These are phyloP conservation scores for Mimumesa dahlbomi DNA, from an alignment of 2,888 invertebrate genomes.

Conservation along the genomic window DNA sequence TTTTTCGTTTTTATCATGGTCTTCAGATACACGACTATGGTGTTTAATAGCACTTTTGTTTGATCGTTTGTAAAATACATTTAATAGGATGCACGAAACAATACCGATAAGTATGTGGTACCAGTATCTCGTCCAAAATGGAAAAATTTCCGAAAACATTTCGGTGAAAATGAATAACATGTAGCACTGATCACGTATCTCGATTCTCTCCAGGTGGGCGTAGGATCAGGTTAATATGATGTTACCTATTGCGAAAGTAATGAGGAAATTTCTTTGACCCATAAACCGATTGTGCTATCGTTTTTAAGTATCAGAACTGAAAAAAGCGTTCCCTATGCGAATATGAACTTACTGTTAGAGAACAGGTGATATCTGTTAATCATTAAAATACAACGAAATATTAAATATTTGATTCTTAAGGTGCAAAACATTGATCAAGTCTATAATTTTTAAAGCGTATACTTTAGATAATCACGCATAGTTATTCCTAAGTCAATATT, in stretches of 20 bases:
- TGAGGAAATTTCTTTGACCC: slow-evolving; percentile 30
- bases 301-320: background rate
- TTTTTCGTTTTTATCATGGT: background rate
- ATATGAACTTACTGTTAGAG: slow-evolving; percentile 5
- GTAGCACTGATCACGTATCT: slow-evolving; percentile 4
- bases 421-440: slow-evolving; percentile 14
- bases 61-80: slow-evolving; percentile 35
- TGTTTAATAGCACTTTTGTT: background rate
- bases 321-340: no score
- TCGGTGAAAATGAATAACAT: background rate
- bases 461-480: background rate
- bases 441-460: slow-evolving; percentile 19
- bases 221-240: slow-evolving; percentile 2
- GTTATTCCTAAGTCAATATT: no score
- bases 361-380: slow-evolving; percentile 17
- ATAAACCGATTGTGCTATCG: slow-evolving; percentile 24
- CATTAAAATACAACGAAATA: slow-evolving; percentile 39
- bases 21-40: background rate
- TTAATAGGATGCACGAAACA: slow-evolving; percentile 65
- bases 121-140: slow-evolving; percentile 79
- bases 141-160: slow-evolving; percentile 70
- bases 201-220: background rate
- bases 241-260: slow-evolving; percentile 14
- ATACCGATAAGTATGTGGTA: slow-evolving; percentile 74
- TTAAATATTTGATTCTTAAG: slow-evolving; percentile 16